Percentiles rank a stretch among this genome's conserved stretches.
These are phyloP conservation scores for Suricata suricatta DNA, from an alignment of 2,113 vertebrate species.

Conservation along the genomic window DNA sequence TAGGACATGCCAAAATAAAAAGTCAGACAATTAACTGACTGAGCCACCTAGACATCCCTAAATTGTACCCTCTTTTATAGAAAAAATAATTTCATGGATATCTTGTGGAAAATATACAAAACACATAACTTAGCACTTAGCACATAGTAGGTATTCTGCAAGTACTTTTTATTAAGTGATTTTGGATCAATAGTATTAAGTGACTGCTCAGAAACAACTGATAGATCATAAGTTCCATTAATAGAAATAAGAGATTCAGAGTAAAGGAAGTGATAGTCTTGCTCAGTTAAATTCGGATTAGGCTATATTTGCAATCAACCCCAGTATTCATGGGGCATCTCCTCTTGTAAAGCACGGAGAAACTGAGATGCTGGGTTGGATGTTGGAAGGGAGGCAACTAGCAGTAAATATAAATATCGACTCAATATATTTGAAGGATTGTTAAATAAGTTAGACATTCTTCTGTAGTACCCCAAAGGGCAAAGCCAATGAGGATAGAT, in stretches of 20 bases:
- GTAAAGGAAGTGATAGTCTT: neutral
- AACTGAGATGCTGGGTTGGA: neutral
- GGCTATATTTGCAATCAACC: neutral
- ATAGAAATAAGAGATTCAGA: neutral
- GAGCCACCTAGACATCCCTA: neutral
- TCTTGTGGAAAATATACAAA: neutral
- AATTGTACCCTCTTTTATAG: neutral
- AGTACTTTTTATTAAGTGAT: conserved; percentile 38
- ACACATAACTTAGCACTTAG: neutral
- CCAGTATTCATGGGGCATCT: neutral
- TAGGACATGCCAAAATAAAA: no score
- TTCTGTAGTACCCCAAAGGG: neutral
- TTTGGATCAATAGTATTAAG: neutral
- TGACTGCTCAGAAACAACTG: neutral
- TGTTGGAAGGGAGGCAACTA: neutral
- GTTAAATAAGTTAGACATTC: neutral
- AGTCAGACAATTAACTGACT: no score
- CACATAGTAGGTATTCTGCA: neutral
- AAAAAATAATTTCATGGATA: neutral
- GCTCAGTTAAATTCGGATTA: conserved; percentile 17
- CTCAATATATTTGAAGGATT: neutral
- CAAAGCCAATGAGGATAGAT: neutral
- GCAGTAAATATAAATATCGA: neutral
- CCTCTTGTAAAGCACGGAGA: neutral
- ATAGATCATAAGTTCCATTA: neutral